These are phyloP conservation scores for Atherinosoma microstoma DNA, from an alignment of 2,797 vertebrate genomes.

Conservation along the genomic window DNA sequence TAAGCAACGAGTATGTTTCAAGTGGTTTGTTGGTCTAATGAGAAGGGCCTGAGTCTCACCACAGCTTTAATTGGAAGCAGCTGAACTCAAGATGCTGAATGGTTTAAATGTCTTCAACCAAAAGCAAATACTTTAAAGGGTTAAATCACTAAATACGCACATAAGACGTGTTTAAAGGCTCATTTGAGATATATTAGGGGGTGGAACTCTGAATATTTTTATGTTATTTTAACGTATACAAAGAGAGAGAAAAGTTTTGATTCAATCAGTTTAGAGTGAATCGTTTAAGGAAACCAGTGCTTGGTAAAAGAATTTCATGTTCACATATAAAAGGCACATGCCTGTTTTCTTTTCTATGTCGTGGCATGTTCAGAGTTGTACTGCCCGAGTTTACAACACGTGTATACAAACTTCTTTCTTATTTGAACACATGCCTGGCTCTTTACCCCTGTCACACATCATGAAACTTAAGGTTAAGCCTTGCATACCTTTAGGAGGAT, in stretches of 20 bases:
- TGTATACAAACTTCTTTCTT: too few relatives aligned
- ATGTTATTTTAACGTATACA: slow-evolving; percentile 4
- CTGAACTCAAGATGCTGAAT: slow-evolving; percentile 53
- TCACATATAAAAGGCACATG: too few relatives aligned
- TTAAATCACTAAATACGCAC: slow-evolving; percentile 20
- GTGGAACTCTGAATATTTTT: too few relatives aligned
- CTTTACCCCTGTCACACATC: too few relatives aligned
- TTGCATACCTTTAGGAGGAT: too few relatives aligned
- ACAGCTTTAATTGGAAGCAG: slow-evolving; percentile 65
- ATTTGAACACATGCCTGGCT: too few relatives aligned
- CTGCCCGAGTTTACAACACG: too few relatives aligned
- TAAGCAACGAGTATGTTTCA: slow-evolving; percentile 45
- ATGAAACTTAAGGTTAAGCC: too few relatives aligned
- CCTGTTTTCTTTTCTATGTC: too few relatives aligned
- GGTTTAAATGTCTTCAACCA: slow-evolving; percentile 41
- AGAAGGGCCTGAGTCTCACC: slow-evolving; percentile 66
- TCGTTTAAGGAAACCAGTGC: neutral
- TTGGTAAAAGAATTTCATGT: too few relatives aligned
- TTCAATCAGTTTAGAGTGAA: neutral
- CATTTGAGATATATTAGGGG: slow-evolving; percentile 12
- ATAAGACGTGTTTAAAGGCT: slow-evolving; percentile 11
- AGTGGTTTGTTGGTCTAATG: slow-evolving; percentile 69
- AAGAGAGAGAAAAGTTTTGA: neutral
- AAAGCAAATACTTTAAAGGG: slow-evolving; percentile 1
- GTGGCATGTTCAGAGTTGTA: too few relatives aligned